Conservation (phyloP, 2,113 vertebrate species). For the Tricholaema leucomelas region DNA sequence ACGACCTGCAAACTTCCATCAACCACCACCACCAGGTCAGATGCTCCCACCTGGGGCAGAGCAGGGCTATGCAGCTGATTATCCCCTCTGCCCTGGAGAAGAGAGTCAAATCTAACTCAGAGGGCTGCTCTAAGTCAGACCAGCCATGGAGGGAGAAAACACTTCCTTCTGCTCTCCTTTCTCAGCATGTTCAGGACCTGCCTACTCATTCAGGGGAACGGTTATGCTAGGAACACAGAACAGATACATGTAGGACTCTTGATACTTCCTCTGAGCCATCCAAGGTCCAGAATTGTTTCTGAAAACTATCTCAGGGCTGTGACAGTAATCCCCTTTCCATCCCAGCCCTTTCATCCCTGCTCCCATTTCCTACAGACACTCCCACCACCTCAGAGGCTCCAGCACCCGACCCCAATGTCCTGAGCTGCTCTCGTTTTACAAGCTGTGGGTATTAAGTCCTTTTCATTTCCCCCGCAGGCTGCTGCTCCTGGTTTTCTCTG, state of each 20-base stretch:
- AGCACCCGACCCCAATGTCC: rapidly evolving
- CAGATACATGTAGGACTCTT: not conserved
- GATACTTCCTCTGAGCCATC: not conserved
- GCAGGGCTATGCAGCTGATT: not conserved
- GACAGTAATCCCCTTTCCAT: rapidly evolving
- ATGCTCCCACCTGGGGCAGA: not conserved
- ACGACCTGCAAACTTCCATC: not conserved
- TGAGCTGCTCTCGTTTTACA: not conserved
- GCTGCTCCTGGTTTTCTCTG: not conserved
- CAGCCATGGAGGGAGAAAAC: not conserved
- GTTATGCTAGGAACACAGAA: not conserved
- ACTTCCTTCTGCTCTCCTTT: not conserved
- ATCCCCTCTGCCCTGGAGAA: not conserved
- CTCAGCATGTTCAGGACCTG: not conserved
- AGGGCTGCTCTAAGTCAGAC: not conserved
- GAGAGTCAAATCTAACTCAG: not conserved
- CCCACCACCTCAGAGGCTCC: not conserved
- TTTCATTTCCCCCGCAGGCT: not conserved
- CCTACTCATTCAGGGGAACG: not conserved
- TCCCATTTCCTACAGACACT: not conserved
- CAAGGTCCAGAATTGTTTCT: not conserved
- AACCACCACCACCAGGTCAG: not conserved
- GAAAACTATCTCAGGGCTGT: not conserved
- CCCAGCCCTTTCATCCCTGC: not conserved
- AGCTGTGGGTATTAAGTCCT: not conserved